Percentiles rank a stretch among this genome's conserved stretches.
These are phyloP conservation scores for Nettapus auritus DNA, from an alignment of 2,113 vertebrate species.

Conservation along the genomic window DNA sequence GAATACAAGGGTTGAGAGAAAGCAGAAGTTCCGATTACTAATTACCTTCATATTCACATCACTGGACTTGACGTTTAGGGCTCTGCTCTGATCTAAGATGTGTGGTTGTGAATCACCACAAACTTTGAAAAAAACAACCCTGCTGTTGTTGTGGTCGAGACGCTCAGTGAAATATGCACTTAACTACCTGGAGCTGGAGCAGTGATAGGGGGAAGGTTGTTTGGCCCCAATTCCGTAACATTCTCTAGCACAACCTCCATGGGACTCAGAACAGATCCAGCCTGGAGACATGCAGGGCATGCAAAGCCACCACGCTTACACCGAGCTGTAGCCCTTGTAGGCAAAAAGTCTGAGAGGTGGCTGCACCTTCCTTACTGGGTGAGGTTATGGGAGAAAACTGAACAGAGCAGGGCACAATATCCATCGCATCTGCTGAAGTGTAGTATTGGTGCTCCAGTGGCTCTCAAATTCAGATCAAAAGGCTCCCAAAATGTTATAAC, in stretches of 20 bases:
- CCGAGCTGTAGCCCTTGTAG: background rate
- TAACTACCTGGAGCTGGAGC: background rate
- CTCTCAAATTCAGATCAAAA: background rate
- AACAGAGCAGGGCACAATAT: background rate
- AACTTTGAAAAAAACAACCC: background rate
- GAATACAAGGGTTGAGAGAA: background rate
- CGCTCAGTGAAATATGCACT: background rate
- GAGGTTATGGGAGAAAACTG: background rate
- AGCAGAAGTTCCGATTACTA: conserved; percentile 8
- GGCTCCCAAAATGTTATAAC: background rate
- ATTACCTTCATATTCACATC: conserved; percentile 15
- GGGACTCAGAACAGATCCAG: background rate
- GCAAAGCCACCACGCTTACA: background rate
- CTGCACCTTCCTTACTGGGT: background rate
- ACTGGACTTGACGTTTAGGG: conserved; percentile 15
- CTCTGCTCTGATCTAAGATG: conserved; percentile 4
- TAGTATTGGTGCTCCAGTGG: background rate
- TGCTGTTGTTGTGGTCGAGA: conserved; percentile 21
- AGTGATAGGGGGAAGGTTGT: background rate
- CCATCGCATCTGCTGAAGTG: background rate
- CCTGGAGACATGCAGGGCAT: background rate
- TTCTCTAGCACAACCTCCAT: background rate
- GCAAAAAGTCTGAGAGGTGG: background rate
- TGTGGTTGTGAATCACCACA: conserved; percentile 35
- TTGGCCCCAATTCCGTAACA: background rate